Base-by-base conservation (phyloP, 1,140 invertebrate species). In the Trichonephila inaurata region DNA sequence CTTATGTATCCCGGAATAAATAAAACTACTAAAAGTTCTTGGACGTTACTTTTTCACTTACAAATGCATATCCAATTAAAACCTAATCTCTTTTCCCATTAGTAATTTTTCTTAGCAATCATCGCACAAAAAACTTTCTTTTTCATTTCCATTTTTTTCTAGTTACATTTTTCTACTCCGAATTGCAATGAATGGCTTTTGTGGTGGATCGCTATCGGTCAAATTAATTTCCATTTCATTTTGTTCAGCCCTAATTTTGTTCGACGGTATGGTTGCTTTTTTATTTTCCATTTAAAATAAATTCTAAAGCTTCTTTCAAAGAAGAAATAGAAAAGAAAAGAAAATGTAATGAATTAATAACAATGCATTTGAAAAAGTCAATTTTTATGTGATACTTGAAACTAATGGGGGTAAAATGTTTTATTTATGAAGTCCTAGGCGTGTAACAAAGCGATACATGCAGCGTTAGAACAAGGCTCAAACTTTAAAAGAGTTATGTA, bases 201-300 rank as follows among this genome's bases (percentile, higher is more conserved):
- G 69, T 33, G 69, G 69, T 3, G 24, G 69, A 77, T 77, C 69
- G 24, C 28, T 77, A 77, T 77, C 69, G 28, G 28, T 28, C 28
- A 77, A 77, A 77, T 77, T 77, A 77, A 77, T 77, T 77, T 77
- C 69, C 69, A 77, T 77, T 77, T 33, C 69, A 40, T 33, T 77
- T 77, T 77, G 28, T 77, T 77, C 28, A 14, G 0, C 16, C 69
- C 64, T 14, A 77, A 77, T 77, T 77, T 33, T 33, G 28, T 24
- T 33, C 69, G 8, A 51, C 44, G 44, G 44, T 51, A 51, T 51
- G 8, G 44, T 8, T 51, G n/a, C 12, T 69, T 24, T 77, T 33
- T 28, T 24, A 77, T 77, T 18, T 77, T 77, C 18, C 16, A 5
- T 69, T 69, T 69, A 21, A 69, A 7, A n/a, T 3, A 24, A 69